These are phyloP conservation scores for Megaceryle maxima DNA, from an alignment of 2,113 vertebrate species.

Conservation along the genomic window DNA sequence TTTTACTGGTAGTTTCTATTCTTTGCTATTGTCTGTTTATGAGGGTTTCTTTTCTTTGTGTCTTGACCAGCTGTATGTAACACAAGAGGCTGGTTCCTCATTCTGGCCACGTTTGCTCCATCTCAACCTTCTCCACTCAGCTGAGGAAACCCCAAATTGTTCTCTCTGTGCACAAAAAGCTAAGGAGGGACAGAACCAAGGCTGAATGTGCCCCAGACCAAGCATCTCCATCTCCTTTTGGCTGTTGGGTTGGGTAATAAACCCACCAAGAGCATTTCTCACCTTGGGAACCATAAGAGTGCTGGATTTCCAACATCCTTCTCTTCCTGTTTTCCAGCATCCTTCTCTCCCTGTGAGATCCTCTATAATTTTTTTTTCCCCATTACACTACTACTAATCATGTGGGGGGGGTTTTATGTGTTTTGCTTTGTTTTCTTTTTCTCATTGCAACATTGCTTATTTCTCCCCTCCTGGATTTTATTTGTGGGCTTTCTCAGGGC, in stretches of 20 bases:
- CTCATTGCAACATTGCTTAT: rapidly evolving
- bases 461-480: neutral
- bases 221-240: neutral
- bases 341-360: neutral
- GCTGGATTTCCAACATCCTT: neutral
- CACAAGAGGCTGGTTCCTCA: neutral
- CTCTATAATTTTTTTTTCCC: neutral
- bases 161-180: neutral
- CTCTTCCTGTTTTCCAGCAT: neutral
- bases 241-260: neutral
- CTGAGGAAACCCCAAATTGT: neutral
- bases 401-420: neutral
- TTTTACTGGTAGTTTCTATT: neutral
- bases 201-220: neutral
- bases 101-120: neutral
- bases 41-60: no score
- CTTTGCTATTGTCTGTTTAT: neutral
- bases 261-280: neutral
- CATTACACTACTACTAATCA: rapidly evolving
- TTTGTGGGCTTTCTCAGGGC: neutral
- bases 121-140: neutral
- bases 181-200: neutral
- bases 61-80: neutral
- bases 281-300: neutral
- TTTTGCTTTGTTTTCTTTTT: neutral